phyloP scores from a whole-genome alignment of 2,888 invertebrate species.

The Pilophorus perplexus region DNA sequence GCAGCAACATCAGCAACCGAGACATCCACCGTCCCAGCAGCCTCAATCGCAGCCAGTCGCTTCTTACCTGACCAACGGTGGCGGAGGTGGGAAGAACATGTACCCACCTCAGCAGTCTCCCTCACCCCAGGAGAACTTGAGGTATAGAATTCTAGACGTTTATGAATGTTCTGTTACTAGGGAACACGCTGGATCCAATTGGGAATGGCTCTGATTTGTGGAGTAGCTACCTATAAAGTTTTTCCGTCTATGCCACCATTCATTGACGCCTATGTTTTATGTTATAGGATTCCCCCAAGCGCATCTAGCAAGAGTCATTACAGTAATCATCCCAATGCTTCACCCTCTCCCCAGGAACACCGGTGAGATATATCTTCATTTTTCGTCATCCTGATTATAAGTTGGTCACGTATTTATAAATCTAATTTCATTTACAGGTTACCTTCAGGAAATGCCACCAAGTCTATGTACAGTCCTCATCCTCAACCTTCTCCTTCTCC shows the following conservation, averaged over 20 bases:
- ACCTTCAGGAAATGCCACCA: not conserved
- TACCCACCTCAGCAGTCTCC: slow-evolving; percentile 22
- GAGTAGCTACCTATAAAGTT: no score
- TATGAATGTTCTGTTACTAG: not conserved
- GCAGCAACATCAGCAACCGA: not conserved
- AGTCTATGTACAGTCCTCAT: slow-evolving; percentile 15
- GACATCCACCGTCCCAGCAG: slow-evolving; percentile 15
- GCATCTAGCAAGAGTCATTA: not conserved
- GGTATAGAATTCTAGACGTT: not conserved
- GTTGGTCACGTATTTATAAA: no score
- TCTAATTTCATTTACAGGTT: no score
- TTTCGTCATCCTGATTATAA: no score
- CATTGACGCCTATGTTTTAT: not conserved
- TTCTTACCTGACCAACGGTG: slow-evolving; percentile 28
- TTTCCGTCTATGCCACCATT: no score
- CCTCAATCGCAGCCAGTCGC: slow-evolving; percentile 8
- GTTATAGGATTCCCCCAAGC: not conserved
- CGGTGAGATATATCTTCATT: no score
- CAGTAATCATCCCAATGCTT: no score
- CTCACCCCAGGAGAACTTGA: slow-evolving; percentile 24
- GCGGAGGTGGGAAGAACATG: slow-evolving; percentile 6
- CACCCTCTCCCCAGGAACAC: no score
- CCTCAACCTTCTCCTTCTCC: slow-evolving; percentile 23
- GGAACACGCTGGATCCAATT: not conserved
- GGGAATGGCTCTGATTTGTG: no score